Conservation (phyloP, 2,113 vertebrate genomes). For the Phaethornis superciliosus region DNA sequence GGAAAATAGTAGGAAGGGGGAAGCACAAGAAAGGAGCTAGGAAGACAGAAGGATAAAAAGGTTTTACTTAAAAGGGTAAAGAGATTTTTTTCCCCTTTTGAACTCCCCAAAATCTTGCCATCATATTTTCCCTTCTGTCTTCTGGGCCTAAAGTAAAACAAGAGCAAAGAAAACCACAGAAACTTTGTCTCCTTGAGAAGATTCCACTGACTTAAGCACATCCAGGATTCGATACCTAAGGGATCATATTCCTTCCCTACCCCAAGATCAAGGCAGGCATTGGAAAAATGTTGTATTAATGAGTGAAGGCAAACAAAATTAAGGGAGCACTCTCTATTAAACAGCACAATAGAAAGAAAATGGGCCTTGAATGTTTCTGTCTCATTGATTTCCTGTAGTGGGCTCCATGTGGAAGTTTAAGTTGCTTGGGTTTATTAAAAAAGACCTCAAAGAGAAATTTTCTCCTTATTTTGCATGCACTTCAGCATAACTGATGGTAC, state of each 20-base stretch:
- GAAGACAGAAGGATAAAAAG: background rate
- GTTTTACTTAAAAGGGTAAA: background rate
- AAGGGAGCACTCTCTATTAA: background rate
- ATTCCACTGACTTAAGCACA: background rate
- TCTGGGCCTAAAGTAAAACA: background rate
- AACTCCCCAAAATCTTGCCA: background rate
- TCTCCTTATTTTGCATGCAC: background rate
- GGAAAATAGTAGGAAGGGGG: background rate
- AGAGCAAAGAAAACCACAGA: background rate
- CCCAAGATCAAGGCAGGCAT: background rate
- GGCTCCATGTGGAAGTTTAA: background rate
- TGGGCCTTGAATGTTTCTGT: background rate
- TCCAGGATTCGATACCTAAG: background rate
- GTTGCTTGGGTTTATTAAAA: background rate
- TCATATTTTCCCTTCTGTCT: background rate
- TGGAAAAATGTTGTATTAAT: background rate
- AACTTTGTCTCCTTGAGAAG: background rate
- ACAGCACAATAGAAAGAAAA: background rate
- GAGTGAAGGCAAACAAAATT: background rate
- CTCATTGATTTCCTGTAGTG: background rate
- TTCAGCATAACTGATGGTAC: background rate
- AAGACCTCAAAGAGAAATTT: background rate
- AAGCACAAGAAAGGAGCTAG: background rate
- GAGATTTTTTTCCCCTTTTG: background rate
- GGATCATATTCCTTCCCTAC: too few species aligned